Percentiles rank a stretch among this genome's conserved stretches.
phyloP scores from a whole-genome alignment of 2,888 invertebrate genomes.

The Pedicia rivosa region DNA sequence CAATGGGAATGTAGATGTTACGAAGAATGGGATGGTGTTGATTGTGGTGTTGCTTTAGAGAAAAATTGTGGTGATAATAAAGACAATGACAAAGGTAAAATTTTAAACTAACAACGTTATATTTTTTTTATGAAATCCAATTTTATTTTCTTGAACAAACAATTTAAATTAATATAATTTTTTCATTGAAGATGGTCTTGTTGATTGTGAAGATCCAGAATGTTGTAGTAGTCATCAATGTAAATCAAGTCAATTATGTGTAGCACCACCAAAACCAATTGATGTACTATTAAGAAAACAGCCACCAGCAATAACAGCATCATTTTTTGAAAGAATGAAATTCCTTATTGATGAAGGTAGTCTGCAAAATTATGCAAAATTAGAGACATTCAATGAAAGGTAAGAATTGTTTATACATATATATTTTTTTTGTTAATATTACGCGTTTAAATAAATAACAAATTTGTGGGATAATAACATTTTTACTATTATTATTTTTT shows the following conservation, averaged over 20 bases:
- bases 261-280: conserved; percentile 87
- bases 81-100: conserved; percentile 92
- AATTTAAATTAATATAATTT: not conserved
- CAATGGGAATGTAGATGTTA: conserved; percentile 93
- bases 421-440: conserved; percentile 7
- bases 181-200: conserved; percentile 64
- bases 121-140: not conserved
- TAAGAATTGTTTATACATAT: conserved; percentile 34
- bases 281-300: conserved; percentile 91
- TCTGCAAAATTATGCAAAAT: conserved; percentile 91
- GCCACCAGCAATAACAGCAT: conserved; percentile 91
- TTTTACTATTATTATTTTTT: conserved; percentile 6
- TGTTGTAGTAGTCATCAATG: conserved; percentile 79
- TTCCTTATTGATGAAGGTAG: conserved; percentile 97
- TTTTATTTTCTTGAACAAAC: not conserved
- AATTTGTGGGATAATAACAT: conserved; percentile 7
- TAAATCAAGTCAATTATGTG: conserved; percentile 77
- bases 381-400: conserved; percentile 96
- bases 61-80: conserved; percentile 84
- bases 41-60: conserved; percentile 85
- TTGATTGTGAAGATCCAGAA: conserved; percentile 97
- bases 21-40: conserved; percentile 88
- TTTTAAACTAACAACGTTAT: not conserved
- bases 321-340: conserved; percentile 96
- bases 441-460: not conserved